Base-by-base conservation (phyloP, 2,888 invertebrate species). In the Erannis defoliaria region DNA sequence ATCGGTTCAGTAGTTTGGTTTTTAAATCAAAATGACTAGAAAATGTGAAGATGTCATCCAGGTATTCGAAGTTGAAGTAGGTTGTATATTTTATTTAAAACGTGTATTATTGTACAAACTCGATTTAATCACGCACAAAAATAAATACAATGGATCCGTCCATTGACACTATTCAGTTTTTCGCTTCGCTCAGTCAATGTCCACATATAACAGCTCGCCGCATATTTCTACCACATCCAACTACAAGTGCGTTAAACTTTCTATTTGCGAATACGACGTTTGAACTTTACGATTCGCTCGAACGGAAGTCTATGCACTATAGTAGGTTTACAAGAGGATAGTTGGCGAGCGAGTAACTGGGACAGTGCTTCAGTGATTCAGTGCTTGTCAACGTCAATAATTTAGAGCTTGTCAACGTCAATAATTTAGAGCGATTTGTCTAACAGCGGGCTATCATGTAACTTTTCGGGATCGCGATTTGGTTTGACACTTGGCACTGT, bases 211-310 rank as follows among this genome's bases (percentile, higher is more conserved):
- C 33, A 46, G 46, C 18, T n/a, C 19, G 19, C 46, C n/a, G 33
- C 19, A 33, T 38, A 38, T 45, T 37, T 21, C 4, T 9, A 42
- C 29, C 6, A 12, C 42, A 50, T 51, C 29, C 46, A 35, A 46
- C 45, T 29, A 23, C 40, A 43, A 19, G 61, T 55, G 29, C 62
- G 35, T 56, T 62, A 51, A 56, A 51, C 62, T 62, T 61, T 55
- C 62, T 62, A 56, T 62, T 62, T 56, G 55, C 56, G 55, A 61
- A 54, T 56, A 57, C 50, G 33, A 19, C 16, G 18, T 29, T 19
- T 48, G 43, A 61, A 55, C 50, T 62, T 62, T 62, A 62, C 62
- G 56, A 62, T 56, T 55, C 51, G 33, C 33, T 45, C 51, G 35
- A 56, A 46, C 46, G 55, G 55, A 62, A 55, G 49, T 60, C 14